Base-by-base conservation (phyloP, 2,888 invertebrate species). In the Agrilus cyanescens region DNA sequence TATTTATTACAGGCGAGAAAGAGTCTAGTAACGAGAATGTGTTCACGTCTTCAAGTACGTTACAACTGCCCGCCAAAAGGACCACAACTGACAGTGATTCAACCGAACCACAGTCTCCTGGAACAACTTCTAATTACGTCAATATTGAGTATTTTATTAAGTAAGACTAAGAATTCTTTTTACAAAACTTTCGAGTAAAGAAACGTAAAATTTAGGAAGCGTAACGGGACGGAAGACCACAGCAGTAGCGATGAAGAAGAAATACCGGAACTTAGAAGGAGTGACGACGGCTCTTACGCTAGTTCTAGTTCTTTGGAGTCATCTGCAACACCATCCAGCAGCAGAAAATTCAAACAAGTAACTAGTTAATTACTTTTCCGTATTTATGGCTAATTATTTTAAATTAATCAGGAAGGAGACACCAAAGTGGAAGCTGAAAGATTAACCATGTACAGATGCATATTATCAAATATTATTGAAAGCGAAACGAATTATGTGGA, bases 61-160 rank as follows among this genome's bases (percentile, higher is more conserved):
- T 80, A 54, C 72, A 75, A n/a, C 56, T 74, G 46, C 63, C 76
- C 67, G 49, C 69, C 37, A 65, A 71, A 48, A 63, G 65, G 48
- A 61, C 57, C 46, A 66, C 68, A 53, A 44, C 43, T 36, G 40
- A 43, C 16, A 35, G 44, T 14, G 47, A 47, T 18, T 30, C 61
- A 63, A 40, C 67, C 65, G 81, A 80, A 50, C 84, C 84, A 16
- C 85, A 85, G 66, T 85, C 85, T 30, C 85, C 85, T 41, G 81
- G 84, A 56, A 75, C 75, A 56, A 81, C 82, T 51, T 85, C 87
- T 49, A 89, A 90, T 69, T 90, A 90, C 68, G 89, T 89, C 66
- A 90, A 90, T 68, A 89, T 90, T 69, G 89, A 90, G 67, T 90
- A 88, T 65, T 90, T 90, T 57, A 79, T 90, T 66, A 81, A 83